Conservation (phyloP, 2,113 vertebrate genomes). For the Entelurus aequoreus region DNA sequence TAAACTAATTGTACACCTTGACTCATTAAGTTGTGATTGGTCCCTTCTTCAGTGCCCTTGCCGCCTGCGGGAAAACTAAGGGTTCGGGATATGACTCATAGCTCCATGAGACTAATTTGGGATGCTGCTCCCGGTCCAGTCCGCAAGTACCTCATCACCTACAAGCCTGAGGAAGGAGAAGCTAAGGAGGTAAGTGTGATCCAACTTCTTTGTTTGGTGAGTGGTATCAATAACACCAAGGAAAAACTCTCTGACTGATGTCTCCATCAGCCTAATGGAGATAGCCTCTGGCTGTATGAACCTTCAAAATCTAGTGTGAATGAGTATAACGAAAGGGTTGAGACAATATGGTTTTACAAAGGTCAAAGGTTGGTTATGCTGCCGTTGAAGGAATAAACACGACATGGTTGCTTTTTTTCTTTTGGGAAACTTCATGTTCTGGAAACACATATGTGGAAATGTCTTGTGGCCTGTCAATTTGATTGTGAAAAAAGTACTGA, state of each 20-base stretch:
- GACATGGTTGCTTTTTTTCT: constrained; percentile 21
- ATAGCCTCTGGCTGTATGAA: constrained; percentile 44
- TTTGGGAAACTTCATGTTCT: constrained; percentile 41
- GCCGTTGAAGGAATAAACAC: constrained; percentile 20
- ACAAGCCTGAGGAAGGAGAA: constrained; percentile 79
- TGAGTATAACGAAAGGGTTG: constrained; percentile 30
- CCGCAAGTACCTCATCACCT: constrained; percentile 84
- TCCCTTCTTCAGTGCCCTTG: constrained; percentile 75
- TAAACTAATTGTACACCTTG: not conserved
- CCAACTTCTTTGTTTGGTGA: not conserved
- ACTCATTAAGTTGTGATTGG: not conserved
- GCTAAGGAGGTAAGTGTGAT: constrained; percentile 80
- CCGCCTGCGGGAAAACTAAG: constrained; percentile 77
- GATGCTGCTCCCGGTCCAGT: constrained; percentile 84
- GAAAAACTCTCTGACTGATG: constrained; percentile 26
- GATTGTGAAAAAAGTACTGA: constrained; percentile 16
- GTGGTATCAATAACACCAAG: not conserved
- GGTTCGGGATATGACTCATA: constrained; percentile 88
- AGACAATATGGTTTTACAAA: constrained; percentile 24
- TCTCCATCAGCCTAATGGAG: constrained; percentile 34
- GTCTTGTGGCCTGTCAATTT: constrained; percentile 22
- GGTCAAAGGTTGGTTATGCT: constrained; percentile 12
- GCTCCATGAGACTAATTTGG: constrained; percentile 83
- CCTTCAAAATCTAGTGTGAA: constrained; percentile 23
- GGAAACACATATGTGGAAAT: constrained; percentile 53